Percentiles rank a stretch among this genome's conserved stretches.
Evolutionary conservation across 2,113 vertebrate genomes (phyloP).

Genomic region (Callithrix jacchus): DNA sequence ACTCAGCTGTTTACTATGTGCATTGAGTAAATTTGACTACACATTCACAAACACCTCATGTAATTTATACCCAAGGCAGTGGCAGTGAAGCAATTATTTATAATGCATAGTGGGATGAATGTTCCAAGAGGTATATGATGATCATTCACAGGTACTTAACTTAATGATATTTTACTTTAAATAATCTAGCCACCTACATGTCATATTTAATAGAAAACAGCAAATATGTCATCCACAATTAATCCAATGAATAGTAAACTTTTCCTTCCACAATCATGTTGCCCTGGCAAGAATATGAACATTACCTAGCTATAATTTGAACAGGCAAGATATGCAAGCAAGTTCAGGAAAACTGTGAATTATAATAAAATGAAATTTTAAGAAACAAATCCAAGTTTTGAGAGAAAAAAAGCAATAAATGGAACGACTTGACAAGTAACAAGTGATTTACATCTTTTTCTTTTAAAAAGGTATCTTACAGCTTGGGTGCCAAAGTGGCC

Average conservation of each 20-base stretch:
- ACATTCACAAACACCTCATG: background rate
- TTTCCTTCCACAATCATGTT: background rate
- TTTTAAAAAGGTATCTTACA: background rate
- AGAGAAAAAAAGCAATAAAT: background rate
- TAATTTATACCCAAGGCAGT: background rate
- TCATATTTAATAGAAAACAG: background rate
- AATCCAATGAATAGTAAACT: background rate
- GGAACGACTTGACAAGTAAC: background rate
- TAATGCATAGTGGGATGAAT: background rate
- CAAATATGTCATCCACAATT: background rate
- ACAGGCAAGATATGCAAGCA: background rate
- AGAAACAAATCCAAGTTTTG: background rate
- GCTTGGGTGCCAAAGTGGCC: background rate
- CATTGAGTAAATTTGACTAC: background rate
- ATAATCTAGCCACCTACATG: background rate
- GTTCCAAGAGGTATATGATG: background rate
- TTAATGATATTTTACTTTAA: slow-evolving; percentile 23
- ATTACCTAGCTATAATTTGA: background rate
- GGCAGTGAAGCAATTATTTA: slow-evolving; percentile 5
- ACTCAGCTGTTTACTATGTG: background rate
- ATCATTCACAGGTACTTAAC: background rate
- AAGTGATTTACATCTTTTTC: background rate
- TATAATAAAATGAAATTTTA: background rate
- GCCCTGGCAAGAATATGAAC: background rate
- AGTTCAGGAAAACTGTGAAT: background rate